A percentile compares a stretch with the other conserved stretches of the same genome.
These are phyloP conservation scores for Parus major DNA, from an alignment of 2,113 vertebrate genomes.

Conservation along the genomic window DNA sequence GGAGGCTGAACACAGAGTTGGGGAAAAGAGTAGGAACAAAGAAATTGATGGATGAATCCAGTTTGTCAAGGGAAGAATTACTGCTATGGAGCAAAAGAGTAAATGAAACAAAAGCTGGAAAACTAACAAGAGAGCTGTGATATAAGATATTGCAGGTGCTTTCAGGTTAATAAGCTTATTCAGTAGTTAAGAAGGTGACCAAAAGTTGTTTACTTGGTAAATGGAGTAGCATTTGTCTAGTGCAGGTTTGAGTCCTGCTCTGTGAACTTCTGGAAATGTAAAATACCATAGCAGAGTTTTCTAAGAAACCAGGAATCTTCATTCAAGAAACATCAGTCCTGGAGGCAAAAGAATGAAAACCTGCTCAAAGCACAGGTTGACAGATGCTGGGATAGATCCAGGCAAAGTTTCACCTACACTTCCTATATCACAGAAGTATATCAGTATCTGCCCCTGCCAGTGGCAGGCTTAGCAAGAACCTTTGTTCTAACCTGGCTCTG, in stretches of 20 bases:
- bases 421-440: accelerated
- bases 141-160: background rate
- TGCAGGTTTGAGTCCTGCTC: background rate
- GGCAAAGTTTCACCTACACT: background rate
- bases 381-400: background rate
- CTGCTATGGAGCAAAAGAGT: background rate
- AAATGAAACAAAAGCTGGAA: background rate
- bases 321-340: background rate
- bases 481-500: background rate
- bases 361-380: background rate
- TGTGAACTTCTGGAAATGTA: background rate
- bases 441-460: background rate
- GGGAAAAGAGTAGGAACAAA: background rate
- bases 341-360: background rate
- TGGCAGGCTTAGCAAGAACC: background rate
- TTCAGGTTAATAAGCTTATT: background rate
- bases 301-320: background rate
- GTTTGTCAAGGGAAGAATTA: background rate
- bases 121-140: background rate
- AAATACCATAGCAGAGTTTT: background rate
- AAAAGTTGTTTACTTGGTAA: background rate
- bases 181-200: background rate
- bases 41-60: background rate
- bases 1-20: background rate
- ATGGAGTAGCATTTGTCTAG: background rate